Conservation (phyloP, 2,797 vertebrate species). For the Furcifer pardalis region DNA sequence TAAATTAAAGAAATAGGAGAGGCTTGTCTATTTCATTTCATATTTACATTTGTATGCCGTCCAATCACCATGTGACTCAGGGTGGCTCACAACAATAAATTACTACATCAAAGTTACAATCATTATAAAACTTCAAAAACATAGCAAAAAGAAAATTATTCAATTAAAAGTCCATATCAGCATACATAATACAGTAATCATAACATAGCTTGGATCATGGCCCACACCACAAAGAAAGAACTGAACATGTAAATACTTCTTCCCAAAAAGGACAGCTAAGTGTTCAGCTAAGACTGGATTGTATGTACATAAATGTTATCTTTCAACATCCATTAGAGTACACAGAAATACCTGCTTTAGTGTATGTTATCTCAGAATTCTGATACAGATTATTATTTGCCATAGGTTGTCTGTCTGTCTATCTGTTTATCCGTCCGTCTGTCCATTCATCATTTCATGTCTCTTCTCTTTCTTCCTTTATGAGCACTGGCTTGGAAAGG, state of each 20-base stretch:
- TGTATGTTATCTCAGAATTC: constrained; percentile 1
- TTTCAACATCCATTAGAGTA: constrained; percentile 6
- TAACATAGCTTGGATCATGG: too few species aligned
- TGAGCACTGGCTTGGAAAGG: constrained; percentile 49
- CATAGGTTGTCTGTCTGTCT: not conserved
- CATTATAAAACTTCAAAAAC: too few species aligned
- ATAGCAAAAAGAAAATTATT: too few species aligned
- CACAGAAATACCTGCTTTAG: not conserved
- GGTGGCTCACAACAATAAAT: too few species aligned
- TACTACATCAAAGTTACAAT: too few species aligned
- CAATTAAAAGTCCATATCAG: too few species aligned
- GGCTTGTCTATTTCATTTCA: not conserved
- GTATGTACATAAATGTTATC: not conserved
- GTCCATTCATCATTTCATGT: constrained; percentile 2
- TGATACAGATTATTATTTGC: constrained; percentile 37
- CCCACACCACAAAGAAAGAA: too few species aligned
- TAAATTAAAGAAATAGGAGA: not conserved
- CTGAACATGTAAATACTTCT: not conserved
- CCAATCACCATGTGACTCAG: too few species aligned
- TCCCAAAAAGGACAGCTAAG: not conserved
- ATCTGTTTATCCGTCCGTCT: too few species aligned
- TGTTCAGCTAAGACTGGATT: not conserved
- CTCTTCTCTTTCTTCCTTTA: constrained; percentile 24
- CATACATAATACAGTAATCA: too few species aligned
- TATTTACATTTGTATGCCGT: too few species aligned